Evolutionary conservation across 2,113 vertebrate species (phyloP).

Genomic region (Oryzias woworae): DNA sequence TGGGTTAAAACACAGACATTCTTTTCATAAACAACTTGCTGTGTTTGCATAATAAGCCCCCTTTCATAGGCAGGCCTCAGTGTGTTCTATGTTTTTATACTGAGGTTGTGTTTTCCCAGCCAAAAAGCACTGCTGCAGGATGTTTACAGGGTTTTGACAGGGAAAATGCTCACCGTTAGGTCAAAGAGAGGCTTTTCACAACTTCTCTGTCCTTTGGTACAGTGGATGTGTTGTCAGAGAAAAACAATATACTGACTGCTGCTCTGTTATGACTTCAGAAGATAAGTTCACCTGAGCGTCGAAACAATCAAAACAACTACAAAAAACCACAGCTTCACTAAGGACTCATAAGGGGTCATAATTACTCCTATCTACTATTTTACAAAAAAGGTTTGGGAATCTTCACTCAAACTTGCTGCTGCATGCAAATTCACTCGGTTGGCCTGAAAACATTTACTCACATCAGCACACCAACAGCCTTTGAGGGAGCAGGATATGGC

Average conservation of each 20-base stretch:
- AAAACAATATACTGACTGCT: too few species aligned
- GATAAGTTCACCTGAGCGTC: too few species aligned
- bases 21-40: conserved; percentile 14
- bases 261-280: too few species aligned
- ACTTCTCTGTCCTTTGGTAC: too few species aligned
- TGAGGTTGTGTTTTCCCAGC: conserved; percentile 18
- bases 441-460: conserved; percentile 9
- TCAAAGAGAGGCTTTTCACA: too few species aligned
- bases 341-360: too few species aligned
- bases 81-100: conserved; percentile 24
- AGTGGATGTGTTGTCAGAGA: too few species aligned
- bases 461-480: conserved; percentile 7
- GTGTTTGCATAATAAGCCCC: conserved; percentile 28
- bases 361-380: too few species aligned
- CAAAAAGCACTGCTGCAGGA: conserved; percentile 20
- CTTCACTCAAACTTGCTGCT: conserved; percentile 7
- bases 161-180: neutral
- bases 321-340: too few species aligned
- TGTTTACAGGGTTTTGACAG: conserved; percentile 11
- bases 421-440: conserved; percentile 11
- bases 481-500: conserved; percentile 56
- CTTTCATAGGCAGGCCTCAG: conserved; percentile 9
- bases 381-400: neutral
- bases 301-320: too few species aligned
- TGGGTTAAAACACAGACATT: neutral